These are phyloP conservation scores for Acleris emargana DNA, from an alignment of 2,888 invertebrate genomes.

Conservation along the genomic window DNA sequence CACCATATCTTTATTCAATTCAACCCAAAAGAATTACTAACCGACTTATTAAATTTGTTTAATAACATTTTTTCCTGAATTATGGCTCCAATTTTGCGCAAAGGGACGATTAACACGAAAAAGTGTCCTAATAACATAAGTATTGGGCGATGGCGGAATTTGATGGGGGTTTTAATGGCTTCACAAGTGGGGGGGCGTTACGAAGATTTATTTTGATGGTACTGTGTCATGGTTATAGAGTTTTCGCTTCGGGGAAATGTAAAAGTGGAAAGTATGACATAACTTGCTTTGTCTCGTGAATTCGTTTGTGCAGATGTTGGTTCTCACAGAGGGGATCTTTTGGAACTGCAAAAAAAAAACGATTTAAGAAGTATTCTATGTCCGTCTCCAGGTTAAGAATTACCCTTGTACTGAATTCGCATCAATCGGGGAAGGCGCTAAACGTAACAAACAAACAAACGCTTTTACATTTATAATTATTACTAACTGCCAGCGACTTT, in stretches of 20 bases:
- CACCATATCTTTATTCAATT: slow-evolving; percentile 74
- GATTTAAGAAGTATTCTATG: no score
- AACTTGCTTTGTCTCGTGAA: neutral
- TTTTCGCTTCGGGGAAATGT: neutral
- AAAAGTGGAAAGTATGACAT: neutral
- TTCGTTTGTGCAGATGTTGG: no score
- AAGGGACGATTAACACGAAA: slow-evolving; percentile 19
- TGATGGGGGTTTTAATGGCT: slow-evolving; percentile 33
- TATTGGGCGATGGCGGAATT: slow-evolving; percentile 20
- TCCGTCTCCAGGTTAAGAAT: no score
- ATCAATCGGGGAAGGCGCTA: no score
- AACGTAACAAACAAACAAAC: no score
- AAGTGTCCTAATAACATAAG: slow-evolving; percentile 16
- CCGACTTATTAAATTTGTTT: slow-evolving; percentile 25
- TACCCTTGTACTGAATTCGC: no score
- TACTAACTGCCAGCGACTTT: no score
- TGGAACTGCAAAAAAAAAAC: no score
- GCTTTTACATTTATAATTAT: no score
- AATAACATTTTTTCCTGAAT: slow-evolving; percentile 21
- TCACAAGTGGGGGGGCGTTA: slow-evolving; percentile 28
- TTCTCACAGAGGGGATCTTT: no score
- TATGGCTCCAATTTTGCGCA: slow-evolving; percentile 26
- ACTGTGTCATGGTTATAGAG: slow-evolving; percentile 14
- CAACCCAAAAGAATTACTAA: slow-evolving; percentile 48
- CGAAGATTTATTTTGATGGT: slow-evolving; percentile 19